phyloP scores from a whole-genome alignment of 2,888 invertebrate species.

The Parthenolecanium corni region DNA sequence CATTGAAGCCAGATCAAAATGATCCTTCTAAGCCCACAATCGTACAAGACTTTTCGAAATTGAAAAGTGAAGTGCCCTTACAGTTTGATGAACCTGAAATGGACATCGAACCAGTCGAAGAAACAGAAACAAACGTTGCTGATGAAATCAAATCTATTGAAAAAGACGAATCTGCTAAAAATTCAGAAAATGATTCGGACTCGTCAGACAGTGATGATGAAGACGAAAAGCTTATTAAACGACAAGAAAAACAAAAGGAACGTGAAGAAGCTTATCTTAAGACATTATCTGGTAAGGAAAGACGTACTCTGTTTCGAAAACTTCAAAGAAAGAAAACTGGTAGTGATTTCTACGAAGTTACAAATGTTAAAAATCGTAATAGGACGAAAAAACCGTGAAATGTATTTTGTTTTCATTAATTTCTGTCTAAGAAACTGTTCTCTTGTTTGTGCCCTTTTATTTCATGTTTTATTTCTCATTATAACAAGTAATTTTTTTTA shows the following conservation, averaged over 20 bases:
- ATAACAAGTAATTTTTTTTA: no score
- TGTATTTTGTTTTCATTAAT: no score
- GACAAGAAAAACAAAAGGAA: constrained; percentile 31
- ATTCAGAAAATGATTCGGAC: constrained; percentile 38
- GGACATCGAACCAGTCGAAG: constrained; percentile 25
- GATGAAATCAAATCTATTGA: constrained; percentile 30
- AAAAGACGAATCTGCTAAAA: constrained; percentile 32
- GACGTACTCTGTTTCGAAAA: constrained; percentile 59
- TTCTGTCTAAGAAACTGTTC: no score
- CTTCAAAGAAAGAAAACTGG: constrained; percentile 70
- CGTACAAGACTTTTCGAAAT: constrained; percentile 72
- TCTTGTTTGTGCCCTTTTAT: no score
- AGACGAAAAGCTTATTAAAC: constrained; percentile 40
- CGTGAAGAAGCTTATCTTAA: constrained; percentile 38
- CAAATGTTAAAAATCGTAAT: constrained; percentile 78
- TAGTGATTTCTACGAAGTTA: constrained; percentile 77
- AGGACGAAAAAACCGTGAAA: no score
- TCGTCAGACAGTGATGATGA: constrained; percentile 52
- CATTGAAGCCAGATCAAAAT: constrained; percentile 36
- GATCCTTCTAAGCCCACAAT: constrained; percentile 37
- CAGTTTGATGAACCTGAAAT: constrained; percentile 41
- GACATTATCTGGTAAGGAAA: constrained; percentile 63
- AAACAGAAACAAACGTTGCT: constrained; percentile 2
- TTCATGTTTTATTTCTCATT: no score
- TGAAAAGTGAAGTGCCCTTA: constrained; percentile 60